Base-by-base conservation (phyloP, 2,888 invertebrate genomes). In the Eupithecia dodoneata region DNA sequence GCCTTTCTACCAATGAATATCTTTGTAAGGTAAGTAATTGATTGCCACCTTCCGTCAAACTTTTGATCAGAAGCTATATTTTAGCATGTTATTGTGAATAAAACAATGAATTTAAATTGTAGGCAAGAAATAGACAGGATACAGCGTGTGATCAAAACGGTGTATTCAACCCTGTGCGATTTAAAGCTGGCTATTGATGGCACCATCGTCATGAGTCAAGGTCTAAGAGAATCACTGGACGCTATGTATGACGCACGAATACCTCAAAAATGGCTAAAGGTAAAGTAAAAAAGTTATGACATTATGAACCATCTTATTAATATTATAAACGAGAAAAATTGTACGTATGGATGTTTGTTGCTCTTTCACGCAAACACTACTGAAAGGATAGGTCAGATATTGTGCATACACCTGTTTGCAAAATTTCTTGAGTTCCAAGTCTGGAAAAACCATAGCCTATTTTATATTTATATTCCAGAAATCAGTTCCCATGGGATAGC, bases 191-290 rank as follows among this genome's bases (percentile, higher is more conserved):
- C 99, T 15, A 99, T 99, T 81, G 99, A 99, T 87, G 99, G 99
- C 52, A 99, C 99, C 0, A 99, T 99, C 84, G 97, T 99, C 45
- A 99, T 99, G 99, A 99, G 98, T 87, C 98, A 98, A 88, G 97
- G 96, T 42, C 95, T 99, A 49, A 96, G 98, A 79, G 97, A 98
- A 83, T 98, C 99, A 0, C 94, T 99, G 55, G 99, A 99, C 90
- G 98, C 99, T 15, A 99, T 99, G 98, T 99, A 98, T 88, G 99
- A 99, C 90, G 99, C 99, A 2, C 96, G 99, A 80, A 98, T 99
- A 82, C 99, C 99, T 0, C 97, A 97, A 78, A 96, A 96, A 79
- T 99, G 99, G 99, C 96, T 97, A 86, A 99, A 98, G 96, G 98
- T 97, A 84, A 80, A 79, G 13, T 77, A 6, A 49, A 30, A 63